Evolutionary conservation across 2,113 vertebrate genomes (phyloP), one percentile per base, ranked within the genome.

Genomic region (Cardinalis cardinalis): DNA sequence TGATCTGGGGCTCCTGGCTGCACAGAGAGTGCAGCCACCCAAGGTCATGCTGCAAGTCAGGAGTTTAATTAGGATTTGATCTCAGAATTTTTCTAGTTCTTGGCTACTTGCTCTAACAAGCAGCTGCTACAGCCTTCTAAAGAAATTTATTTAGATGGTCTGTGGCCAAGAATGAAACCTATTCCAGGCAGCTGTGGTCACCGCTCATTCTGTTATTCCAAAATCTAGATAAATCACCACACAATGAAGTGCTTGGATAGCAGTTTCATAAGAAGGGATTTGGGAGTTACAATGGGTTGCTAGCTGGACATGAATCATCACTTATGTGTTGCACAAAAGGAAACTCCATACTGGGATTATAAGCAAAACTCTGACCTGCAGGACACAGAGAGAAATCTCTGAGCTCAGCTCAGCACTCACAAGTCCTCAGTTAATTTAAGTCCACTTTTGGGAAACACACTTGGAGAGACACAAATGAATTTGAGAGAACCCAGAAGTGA

Each of bases 31-130:
- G 20, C 72, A 89, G 53, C 34, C 53, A 91, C 79, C 44, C 90
- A 92, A 92, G 86, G 84, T 95, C 88, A 87, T 55, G 52, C 41
- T 86, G 82, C 51, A 86, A 95, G 82, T 83, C 70, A 86, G 82
- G 36, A 90, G 90, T 90, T 95, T 96, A 95, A 95, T 96, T 95
- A 94, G 88, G 84, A 92, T 92, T 92, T 95, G 81, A 95, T 89
- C 92, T 87, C 72, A 40, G 70, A 89, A 58, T 83, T 91, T 92
- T 87, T 79, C 90, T 38, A 51, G 72, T 68, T 89, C 55, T 87
- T 93, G 77, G 65, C 73, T 93, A 58, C 69, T 88, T 84, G 66
- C 76, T 84, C 75, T 92, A 92, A 74, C 83, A 88, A 91, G 88
- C 92, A 89, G 72, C 79, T 92, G 91, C 51, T 72, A 61, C 34